A percentile compares a stretch with the other conserved stretches of the same genome.
These are phyloP conservation scores for Clistopyga incitator DNA, from an alignment of 2,888 invertebrate species.

Conservation along the genomic window DNA sequence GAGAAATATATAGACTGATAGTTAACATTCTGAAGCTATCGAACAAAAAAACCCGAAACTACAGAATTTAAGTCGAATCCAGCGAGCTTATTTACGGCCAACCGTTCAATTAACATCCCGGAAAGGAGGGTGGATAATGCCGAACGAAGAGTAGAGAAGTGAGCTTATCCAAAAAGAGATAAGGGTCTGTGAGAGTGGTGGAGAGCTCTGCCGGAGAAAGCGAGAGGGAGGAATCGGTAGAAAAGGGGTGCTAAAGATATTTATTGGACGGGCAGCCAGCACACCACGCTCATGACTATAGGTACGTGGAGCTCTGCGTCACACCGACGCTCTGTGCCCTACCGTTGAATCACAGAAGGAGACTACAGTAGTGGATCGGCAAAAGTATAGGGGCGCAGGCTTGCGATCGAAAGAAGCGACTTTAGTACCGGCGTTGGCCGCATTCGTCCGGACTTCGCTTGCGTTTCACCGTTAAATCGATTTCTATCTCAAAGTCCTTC, in stretches of 20 bases:
- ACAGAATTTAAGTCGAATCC: conserved; percentile 62
- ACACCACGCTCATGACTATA: conserved; percentile 5
- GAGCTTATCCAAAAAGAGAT: conserved; percentile 28
- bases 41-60: background rate
- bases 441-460: conserved; percentile 65
- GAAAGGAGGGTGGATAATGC: conserved; percentile 40
- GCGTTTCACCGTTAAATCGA: conserved; percentile 75
- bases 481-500: conserved; percentile 70
- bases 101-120: conserved; percentile 72
- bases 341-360: background rate
- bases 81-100: conserved; percentile 66
- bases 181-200: conserved; percentile 5
- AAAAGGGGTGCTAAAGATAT: conserved; percentile 54
- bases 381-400: conserved; percentile 1
- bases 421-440: conserved; percentile 62
- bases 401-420: conserved; percentile 54
- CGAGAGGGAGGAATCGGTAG: conserved; percentile 5
- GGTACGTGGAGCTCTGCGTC: background rate
- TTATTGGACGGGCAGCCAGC: conserved; percentile 46
- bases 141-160: conserved; percentile 28
- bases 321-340: background rate
- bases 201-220: background rate
- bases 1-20: background rate
- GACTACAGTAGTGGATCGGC: background rate
- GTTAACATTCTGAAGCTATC: background rate